Conservation (phyloP, 2,797 vertebrate species). For the Alauda arvensis region DNA sequence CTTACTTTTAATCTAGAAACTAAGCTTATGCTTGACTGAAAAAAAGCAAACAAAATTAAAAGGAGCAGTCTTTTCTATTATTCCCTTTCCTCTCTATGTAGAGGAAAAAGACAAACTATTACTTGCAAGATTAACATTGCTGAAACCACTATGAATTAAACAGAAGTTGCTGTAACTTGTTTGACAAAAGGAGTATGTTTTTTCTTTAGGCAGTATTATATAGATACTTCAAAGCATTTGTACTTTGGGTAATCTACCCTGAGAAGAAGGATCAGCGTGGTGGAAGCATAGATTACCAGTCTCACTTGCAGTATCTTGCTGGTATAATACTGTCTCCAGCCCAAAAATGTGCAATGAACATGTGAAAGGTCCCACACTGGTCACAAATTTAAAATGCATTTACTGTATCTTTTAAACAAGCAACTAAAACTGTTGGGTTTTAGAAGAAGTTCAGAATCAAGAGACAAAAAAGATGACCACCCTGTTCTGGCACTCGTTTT, state of each 20-base stretch:
- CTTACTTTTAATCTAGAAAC: background rate
- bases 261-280: background rate
- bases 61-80: background rate
- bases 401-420: background rate
- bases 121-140: background rate
- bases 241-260: background rate
- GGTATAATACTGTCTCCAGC: background rate
- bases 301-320: background rate
- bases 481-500: background rate
- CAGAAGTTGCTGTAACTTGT: background rate
- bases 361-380: background rate
- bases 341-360: background rate
- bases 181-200: background rate
- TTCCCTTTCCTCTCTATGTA: background rate
- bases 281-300: background rate
- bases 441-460: background rate
- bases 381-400: background rate
- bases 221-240: background rate
- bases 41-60: background rate
- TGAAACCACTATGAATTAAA: background rate
- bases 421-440: background rate
- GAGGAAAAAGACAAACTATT: background rate
- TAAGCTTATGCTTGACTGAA: background rate
- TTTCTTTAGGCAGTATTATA: background rate
- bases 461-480: accelerated